Conservation (phyloP, 2,888 invertebrate genomes). For the Calameuta idolon region DNA sequence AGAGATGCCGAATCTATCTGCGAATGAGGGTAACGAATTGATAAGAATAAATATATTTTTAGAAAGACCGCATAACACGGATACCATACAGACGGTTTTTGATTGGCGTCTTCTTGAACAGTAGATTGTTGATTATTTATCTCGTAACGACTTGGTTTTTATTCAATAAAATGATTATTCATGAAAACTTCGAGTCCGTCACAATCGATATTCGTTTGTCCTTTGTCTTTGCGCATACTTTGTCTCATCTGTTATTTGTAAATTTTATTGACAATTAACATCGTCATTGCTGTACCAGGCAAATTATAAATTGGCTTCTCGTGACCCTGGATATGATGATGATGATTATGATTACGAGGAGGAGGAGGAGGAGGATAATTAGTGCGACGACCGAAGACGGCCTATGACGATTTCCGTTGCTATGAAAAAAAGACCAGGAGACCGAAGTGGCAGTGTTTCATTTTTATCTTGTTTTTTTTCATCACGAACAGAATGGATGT, state of each 20-base stretch:
- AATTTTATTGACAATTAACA: too few species aligned
- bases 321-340: too few species aligned
- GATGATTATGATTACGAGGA: not conserved
- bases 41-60: too few species aligned
- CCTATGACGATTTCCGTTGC: not conserved
- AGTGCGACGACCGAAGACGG: not conserved
- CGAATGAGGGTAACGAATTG: not conserved
- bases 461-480: constrained; percentile 10
- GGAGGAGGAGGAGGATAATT: not conserved
- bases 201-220: not conserved
- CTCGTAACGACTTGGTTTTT: too few species aligned
- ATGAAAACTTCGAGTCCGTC: too few species aligned
- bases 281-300: too few species aligned
- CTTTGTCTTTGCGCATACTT: not conserved
- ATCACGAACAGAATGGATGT: not conserved
- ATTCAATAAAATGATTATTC: too few species aligned
- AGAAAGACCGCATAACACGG: too few species aligned
- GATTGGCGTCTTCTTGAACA: constrained; percentile 44
- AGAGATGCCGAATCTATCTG: constrained; percentile 21
- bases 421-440: constrained; percentile 5
- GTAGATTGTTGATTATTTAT: constrained; percentile 57
- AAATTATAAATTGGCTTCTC: too few species aligned
- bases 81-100: constrained; percentile 28
- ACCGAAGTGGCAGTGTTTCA: constrained; percentile 8
- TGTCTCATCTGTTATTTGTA: too few species aligned